Base-by-base conservation (phyloP, 2,888 invertebrate species). In the Beris chalybata region DNA sequence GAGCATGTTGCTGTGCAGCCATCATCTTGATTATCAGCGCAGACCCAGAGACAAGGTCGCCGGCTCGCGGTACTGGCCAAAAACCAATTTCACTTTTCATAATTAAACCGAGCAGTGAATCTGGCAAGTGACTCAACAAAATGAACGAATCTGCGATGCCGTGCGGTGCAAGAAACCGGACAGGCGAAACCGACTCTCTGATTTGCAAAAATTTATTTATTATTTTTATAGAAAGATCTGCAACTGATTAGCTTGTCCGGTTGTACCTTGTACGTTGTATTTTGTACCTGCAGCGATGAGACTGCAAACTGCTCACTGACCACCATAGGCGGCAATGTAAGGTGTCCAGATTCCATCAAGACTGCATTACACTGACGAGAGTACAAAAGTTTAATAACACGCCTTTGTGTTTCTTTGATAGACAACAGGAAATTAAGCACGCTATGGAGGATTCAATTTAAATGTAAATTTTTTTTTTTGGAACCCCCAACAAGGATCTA, bases 381-480 rank as follows among this genome's bases (percentile, higher is more conserved):
- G 22, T 22, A 22, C 22, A 22, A 22, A 22, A 22, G 22, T 22
- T 22, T 22, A 44, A 12, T 44, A 12, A 12, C n/a, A 22, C 22
- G 22, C 22, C 22, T 22, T 22, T 22, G 22, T 22, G 48, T 15
- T 15, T 12, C 22, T 45, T 61, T 66, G 66, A 66, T 66, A 32
- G 66, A 66, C 66, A 61, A 44, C 66, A 66, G 66, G 66, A 67
- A 67, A 63, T 67, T 67, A 67, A 67, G 50, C 47, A 30, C 55
- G 43, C 57, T n/a, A 52, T 31, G 38, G 30, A 53, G 54, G 47
- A 38, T 67, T 63, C 56, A 61, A 67, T 63, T 64, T 63, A 63
- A 64, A 67, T 63, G 63, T 63, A 48, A 63, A 67, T 63, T 65
- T 65, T 45, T 65, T 65, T 45, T 65, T 56, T 48, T 53, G 5